A percentile compares a stretch with the other conserved stretches of the same genome.
Evolutionary conservation across 92 coral and sea anemone genomes (phyloP).

Genomic region (Palythoa caribaeorum): DNA sequence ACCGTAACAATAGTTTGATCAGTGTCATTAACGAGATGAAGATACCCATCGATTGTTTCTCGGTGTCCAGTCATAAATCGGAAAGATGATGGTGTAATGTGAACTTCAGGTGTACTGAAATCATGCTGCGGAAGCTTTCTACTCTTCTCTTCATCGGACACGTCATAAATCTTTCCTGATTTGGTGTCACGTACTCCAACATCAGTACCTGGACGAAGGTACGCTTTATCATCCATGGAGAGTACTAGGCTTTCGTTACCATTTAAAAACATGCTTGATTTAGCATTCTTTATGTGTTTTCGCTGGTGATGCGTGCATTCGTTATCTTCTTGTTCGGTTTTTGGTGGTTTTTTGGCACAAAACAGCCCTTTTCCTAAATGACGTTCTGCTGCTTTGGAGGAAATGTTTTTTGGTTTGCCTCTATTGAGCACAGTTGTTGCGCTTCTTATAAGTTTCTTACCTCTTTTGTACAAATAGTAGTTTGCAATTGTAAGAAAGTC

Average conservation of each 20-base stretch:
- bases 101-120: slow-evolving; percentile 53
- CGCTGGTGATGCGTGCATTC: no score
- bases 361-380: no score
- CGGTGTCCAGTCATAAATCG: slow-evolving; percentile 58
- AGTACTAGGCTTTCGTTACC: slow-evolving; percentile 41
- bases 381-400: neutral
- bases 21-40: slow-evolving; percentile 43
- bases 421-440: neutral
- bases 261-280: neutral
- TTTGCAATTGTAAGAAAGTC: neutral
- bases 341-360: no score
- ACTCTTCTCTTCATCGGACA: slow-evolving; percentile 41
- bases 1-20: slow-evolving; percentile 62
- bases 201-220: slow-evolving; percentile 1
- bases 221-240: slow-evolving; percentile 71
- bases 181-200: slow-evolving; percentile 56
- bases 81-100: slow-evolving; percentile 63
- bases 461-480: neutral
- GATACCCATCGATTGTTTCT: slow-evolving; percentile 55
- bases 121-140: slow-evolving; percentile 75
- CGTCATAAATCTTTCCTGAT: slow-evolving; percentile 60
- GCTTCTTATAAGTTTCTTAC: neutral
- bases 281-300: no score
- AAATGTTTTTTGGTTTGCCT: neutral
- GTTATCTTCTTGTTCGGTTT: no score